Evolutionary conservation across 2,113 vertebrate species (phyloP).

Genomic region (Cebidichthys violaceus): DNA sequence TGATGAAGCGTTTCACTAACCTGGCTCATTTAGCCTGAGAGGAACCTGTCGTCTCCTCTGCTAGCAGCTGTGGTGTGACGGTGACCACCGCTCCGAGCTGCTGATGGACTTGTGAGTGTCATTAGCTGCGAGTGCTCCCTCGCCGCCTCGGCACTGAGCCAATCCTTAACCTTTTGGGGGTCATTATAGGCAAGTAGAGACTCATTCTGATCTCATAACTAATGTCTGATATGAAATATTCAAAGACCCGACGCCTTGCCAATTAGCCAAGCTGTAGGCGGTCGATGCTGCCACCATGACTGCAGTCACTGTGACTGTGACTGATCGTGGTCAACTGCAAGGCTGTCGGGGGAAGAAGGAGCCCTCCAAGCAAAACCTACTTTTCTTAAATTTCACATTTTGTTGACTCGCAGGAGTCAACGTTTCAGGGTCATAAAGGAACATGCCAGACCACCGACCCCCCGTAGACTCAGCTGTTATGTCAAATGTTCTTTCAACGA

Average conservation of each 20-base stretch:
- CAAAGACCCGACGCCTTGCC: conserved; percentile 36
- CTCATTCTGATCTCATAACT: conserved; percentile 60
- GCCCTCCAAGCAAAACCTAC: neutral
- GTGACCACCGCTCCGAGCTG: conserved; percentile 39
- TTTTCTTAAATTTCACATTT: neutral
- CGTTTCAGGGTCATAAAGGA: neutral
- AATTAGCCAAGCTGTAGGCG: conserved; percentile 66
- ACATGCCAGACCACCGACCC: neutral
- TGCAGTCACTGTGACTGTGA: conserved; percentile 27
- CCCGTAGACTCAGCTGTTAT: neutral
- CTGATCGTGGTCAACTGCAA: conserved; percentile 2
- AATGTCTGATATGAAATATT: conserved; percentile 75
- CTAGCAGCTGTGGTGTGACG: conserved; percentile 37
- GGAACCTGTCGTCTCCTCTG: conserved; percentile 34
- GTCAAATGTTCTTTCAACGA: neutral
- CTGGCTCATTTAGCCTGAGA: conserved; percentile 16
- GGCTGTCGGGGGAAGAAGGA: neutral
- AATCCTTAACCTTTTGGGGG: conserved; percentile 46
- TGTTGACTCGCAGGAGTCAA: neutral
- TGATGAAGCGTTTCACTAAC: conserved; percentile 13
- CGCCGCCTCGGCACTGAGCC: conserved; percentile 12
- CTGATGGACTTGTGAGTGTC: conserved; percentile 66
- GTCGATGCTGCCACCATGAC: conserved; percentile 42
- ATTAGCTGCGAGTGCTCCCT: conserved; percentile 57
- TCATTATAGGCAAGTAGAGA: conserved; percentile 52